phyloP scores from a whole-genome alignment of 2,797 vertebrate genomes.

The Leptodactylus fallax region DNA sequence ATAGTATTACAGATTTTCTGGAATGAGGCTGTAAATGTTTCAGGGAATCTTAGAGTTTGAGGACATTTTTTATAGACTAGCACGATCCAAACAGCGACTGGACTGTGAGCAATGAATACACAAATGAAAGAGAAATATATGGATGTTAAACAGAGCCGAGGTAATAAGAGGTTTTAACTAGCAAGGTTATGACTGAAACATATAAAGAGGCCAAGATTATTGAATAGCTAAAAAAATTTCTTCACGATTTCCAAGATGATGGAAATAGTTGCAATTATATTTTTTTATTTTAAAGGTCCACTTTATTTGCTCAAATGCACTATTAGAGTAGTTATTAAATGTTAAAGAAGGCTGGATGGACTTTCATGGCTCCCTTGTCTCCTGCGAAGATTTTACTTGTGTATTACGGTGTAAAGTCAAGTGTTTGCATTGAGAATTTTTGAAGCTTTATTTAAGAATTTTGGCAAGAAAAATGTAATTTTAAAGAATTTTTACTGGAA shows the following conservation, averaged over 20 bases:
- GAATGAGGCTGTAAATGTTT: conserved; percentile 40
- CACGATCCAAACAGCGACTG: conserved; percentile 22
- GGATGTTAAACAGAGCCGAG: conserved; percentile 9
- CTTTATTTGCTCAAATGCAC: neutral
- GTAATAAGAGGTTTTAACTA: conserved; percentile 35
- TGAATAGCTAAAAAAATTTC: conserved; percentile 11
- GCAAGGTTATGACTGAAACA: conserved; percentile 12
- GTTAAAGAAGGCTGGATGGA: neutral
- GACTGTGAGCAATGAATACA: conserved; percentile 41
- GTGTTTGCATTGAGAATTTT: neutral
- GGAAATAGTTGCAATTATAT: conserved; percentile 11
- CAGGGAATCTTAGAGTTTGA: conserved; percentile 30
- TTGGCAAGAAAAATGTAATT: neutral
- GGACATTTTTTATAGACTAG: conserved; percentile 41
- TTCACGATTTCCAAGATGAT: neutral
- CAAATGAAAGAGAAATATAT: conserved; percentile 45
- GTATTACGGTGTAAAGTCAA: neutral
- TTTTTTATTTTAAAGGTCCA: neutral
- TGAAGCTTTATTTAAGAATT: neutral
- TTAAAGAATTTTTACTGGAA: too few relatives aligned
- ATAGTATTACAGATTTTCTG: conserved; percentile 41
- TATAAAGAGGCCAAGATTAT: conserved; percentile 12
- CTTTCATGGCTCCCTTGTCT: neutral
- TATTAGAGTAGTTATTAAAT: conserved; percentile 4
- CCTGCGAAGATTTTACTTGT: neutral